phyloP scores from a whole-genome alignment of 2,113 vertebrate genomes.

The Cavia porcellus region DNA sequence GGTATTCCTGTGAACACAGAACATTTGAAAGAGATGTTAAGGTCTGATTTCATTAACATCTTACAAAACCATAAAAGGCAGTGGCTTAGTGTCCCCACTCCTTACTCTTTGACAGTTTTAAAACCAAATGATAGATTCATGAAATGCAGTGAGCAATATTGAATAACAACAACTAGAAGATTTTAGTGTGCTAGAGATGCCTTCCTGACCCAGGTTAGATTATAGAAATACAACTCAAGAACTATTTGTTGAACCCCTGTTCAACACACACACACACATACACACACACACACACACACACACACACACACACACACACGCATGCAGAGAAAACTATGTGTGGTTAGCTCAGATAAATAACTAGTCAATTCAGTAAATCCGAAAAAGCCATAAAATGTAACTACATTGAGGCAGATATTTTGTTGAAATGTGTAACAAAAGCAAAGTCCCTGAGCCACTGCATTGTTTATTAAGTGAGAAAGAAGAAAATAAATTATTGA shows the following conservation, averaged over 20 bases:
- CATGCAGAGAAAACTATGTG: neutral
- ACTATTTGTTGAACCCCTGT: neutral
- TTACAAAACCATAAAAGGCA: neutral
- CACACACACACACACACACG: neutral
- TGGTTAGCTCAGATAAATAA: neutral
- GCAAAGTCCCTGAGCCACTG: neutral
- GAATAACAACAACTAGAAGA: too few species aligned
- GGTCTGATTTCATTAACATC: neutral
- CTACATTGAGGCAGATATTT: neutral
- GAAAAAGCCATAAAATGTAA: neutral
- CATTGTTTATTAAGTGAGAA: neutral
- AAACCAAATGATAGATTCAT: neutral
- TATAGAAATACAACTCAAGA: neutral
- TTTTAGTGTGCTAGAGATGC: neutral
- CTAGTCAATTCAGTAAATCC: neutral
- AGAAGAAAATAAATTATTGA: neutral
- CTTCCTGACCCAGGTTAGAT: neutral
- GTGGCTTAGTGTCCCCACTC: neutral
- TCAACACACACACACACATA: neutral
- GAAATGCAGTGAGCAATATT: neutral
- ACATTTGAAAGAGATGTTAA: constrained; percentile 10
- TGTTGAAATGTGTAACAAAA: neutral
- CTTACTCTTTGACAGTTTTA: neutral
- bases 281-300: too few species aligned
- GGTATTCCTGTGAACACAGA: constrained; percentile 88